Evolutionary conservation across 1,140 invertebrate species (phyloP).

Genomic region (Hetaerina americana): DNA sequence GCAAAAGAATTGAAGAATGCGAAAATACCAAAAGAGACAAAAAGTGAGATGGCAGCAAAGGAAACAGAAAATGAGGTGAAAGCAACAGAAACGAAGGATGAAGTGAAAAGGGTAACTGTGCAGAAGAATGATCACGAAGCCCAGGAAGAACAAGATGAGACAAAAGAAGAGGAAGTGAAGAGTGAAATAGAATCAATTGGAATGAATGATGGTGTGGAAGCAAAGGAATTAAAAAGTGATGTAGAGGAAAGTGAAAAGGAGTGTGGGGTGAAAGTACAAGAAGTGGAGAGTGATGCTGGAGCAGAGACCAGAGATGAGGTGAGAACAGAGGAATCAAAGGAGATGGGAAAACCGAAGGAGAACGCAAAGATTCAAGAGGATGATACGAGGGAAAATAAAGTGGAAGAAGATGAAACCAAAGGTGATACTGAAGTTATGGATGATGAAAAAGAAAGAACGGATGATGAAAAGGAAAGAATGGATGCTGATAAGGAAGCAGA

Average conservation of each 20-base stretch:
- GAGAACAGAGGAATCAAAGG: too few relatives aligned
- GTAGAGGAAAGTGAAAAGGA: not conserved
- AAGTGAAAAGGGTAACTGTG: not conserved
- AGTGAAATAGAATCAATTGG: not conserved
- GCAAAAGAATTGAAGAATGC: too few relatives aligned
- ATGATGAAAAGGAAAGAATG: conserved; percentile 11
- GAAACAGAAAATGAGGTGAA: not conserved
- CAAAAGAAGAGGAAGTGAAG: not conserved
- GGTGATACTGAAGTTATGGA: conserved; percentile 2
- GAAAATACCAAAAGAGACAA: too few relatives aligned
- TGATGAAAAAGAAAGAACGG: conserved; percentile 10
- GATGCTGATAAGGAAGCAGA: conserved; percentile 4
- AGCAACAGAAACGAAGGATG: not conserved
- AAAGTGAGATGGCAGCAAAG: too few relatives aligned
- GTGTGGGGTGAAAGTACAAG: too few relatives aligned
- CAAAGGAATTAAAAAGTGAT: not conserved
- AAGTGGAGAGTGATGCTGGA: too few relatives aligned
- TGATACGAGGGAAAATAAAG: conserved; percentile 19
- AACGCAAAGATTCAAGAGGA: not conserved
- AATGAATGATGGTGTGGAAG: not conserved
- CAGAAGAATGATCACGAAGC: not conserved
- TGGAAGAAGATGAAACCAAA: conserved; percentile 17
- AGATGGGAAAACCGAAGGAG: too few relatives aligned
- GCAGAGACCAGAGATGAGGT: too few relatives aligned
- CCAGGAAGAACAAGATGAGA: not conserved